Base-by-base conservation (phyloP, 1,140 invertebrate genomes). In the Zaprionus gabonicus region DNA sequence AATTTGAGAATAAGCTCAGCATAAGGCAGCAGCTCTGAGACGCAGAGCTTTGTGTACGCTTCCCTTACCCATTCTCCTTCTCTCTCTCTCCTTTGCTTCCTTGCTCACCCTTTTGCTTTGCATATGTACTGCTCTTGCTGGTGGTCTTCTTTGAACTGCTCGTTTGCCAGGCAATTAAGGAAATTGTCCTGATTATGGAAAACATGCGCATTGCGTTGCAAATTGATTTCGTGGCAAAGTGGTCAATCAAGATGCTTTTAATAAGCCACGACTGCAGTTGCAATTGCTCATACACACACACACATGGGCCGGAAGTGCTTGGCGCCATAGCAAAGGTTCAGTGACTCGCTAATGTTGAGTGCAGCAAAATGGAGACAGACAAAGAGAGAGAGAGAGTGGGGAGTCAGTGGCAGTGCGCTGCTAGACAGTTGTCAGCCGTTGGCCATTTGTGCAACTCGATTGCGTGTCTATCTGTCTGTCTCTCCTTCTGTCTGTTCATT, bases 271-370 rank as follows among this genome's bases (percentile, higher is more conserved):
- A 12, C 31, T 53, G 6, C 17, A 63, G 55, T 63, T 62, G n/a
- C n/a, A n/a, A n/a, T n/a, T n/a, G n/a, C n/a, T n/a, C 27, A 1
- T 46, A 25, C 10, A 55, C 12, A 34, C 7, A 25, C 2, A 1
- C 27, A 20, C 13, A 25, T 17, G n/a, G 46, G 7, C 71, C 65
- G 65, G 75, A 78, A 75, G 60, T 70, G 36, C 38, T 69, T 64
- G 65, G 65, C 59, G 71, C 59, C 71, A 74, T 53, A 9, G 36
- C 53, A 49, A 75, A 75, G 65, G 71, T 78, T 78, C 76, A 75
- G 5, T 78, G 76, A 78, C 71, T 75, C 71, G 76, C 71, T 46
- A 73, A 13, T 41, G 20, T 58, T 46, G 7, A 46, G n/a, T 46
- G 41, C 41, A 46, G n/a, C 41, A 7, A 46, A n/a, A 25, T 36